phyloP scores from a whole-genome alignment of 2,888 invertebrate species.

The Formica aserva region DNA sequence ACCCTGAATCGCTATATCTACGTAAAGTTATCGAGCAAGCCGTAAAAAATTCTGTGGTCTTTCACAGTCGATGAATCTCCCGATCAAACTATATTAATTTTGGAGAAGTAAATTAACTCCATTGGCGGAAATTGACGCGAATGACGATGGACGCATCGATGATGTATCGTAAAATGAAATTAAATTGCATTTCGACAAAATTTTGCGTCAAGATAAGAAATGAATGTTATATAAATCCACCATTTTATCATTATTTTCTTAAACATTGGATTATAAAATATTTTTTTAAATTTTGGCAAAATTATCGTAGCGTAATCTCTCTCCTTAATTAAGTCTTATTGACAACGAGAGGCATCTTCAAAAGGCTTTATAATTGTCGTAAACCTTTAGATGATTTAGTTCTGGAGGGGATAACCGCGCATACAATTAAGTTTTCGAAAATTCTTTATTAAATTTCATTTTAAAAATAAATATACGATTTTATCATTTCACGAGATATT shows the following conservation, averaged over 20 bases:
- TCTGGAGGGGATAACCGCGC: neutral
- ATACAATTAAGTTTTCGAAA: neutral
- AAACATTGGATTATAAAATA: neutral
- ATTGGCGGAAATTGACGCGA: slow-evolving; percentile 64
- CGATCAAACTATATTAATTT: slow-evolving; percentile 78
- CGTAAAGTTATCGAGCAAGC: slow-evolving; percentile 27
- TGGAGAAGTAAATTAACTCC: slow-evolving; percentile 78
- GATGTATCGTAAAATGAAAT: neutral
- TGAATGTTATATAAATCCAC: neutral
- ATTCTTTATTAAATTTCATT: neutral
- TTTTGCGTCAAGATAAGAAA: neutral
- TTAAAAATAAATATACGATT: neutral
- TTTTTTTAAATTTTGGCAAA: neutral
- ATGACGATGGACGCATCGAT: slow-evolving; percentile 35
- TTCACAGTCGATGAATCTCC: slow-evolving; percentile 58
- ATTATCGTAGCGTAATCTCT: neutral
- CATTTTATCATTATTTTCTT: neutral
- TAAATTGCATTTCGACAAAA: neutral
- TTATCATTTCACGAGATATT: neutral
- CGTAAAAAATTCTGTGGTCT: slow-evolving; percentile 59
- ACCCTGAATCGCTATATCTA: neutral
- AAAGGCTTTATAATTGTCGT: neutral
- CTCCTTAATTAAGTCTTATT: neutral
- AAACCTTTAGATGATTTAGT: neutral
- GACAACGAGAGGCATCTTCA: neutral